Conservation (phyloP, 2,888 invertebrate species). For the Eristalinus aeneus region DNA sequence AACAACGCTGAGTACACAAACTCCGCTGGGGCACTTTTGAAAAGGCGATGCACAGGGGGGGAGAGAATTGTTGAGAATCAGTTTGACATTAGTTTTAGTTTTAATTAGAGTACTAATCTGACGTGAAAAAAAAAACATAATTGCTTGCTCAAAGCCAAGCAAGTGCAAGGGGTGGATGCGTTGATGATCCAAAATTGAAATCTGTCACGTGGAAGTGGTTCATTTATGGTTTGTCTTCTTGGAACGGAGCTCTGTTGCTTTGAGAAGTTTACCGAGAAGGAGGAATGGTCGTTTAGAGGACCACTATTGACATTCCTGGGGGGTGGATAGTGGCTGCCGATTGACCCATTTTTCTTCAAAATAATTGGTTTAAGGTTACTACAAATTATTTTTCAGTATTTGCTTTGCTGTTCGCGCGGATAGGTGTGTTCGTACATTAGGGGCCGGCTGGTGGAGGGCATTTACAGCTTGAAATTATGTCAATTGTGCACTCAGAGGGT, state of each 20-base stretch:
- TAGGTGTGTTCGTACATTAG: too few species aligned
- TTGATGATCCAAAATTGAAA: background rate
- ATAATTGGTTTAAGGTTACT: background rate
- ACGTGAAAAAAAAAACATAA: conserved; percentile 1
- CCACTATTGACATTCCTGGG: background rate
- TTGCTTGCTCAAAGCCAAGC: background rate
- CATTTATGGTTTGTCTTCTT: background rate
- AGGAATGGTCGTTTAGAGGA: background rate
- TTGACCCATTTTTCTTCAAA: background rate
- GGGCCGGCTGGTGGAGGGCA: too few species aligned
- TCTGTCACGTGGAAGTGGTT: background rate
- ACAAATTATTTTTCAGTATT: too few species aligned
- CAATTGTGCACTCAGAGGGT: too few species aligned
- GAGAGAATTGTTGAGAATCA: background rate
- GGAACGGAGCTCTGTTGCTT: background rate
- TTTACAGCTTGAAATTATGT: too few species aligned
- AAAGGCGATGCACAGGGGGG: background rate
- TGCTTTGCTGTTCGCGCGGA: too few species aligned
- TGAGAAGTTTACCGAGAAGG: background rate
- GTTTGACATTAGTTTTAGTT: conserved; percentile 2
- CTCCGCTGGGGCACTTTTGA: background rate
- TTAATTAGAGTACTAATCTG: conserved; percentile 1
- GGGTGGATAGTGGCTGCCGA: background rate
- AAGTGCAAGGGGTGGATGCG: background rate
- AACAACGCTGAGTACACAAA: conserved; percentile 3